phyloP scores from a whole-genome alignment of 2,888 invertebrate genomes.

The Hecatera dysodea region DNA sequence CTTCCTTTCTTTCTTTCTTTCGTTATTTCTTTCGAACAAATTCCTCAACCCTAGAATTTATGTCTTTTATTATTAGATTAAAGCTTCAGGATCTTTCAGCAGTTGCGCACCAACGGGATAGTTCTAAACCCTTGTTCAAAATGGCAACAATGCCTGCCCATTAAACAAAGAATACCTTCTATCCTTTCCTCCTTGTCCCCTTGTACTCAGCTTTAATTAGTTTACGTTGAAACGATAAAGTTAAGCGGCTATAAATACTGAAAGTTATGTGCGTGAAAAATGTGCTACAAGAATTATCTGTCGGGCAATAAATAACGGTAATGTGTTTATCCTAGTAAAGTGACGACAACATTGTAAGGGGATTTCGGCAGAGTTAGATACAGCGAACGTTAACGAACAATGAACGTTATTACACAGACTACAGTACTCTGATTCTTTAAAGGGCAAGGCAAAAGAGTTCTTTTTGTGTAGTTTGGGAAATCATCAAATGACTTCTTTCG shows the following conservation, averaged over 20 bases:
- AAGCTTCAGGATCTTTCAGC: too few species aligned
- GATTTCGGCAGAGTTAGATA: background rate
- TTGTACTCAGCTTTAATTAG: constrained; percentile 71
- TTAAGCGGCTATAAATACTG: constrained; percentile 47
- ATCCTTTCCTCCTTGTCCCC: background rate
- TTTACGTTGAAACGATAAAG: constrained; percentile 60
- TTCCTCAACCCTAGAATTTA: too few species aligned
- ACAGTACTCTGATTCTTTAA: background rate
- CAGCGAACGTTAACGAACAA: too few species aligned
- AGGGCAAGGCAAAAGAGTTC: background rate
- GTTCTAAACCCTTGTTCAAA: background rate
- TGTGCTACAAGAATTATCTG: constrained; percentile 37
- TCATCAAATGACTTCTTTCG: too few species aligned
- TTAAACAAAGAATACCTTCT: constrained; percentile 14
- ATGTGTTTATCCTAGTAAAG: constrained; percentile 41
- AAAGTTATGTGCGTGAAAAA: constrained; percentile 49
- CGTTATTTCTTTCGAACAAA: too few species aligned
- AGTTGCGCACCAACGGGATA: background rate
- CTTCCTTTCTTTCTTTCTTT: too few species aligned
- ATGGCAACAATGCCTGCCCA: background rate
- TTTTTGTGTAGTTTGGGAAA: background rate
- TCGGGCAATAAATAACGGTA: constrained; percentile 37
- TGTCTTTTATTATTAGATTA: too few species aligned
- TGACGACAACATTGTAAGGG: background rate
- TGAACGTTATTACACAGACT: background rate